Conservation (phyloP, 1,140 invertebrate genomes). For the Maniola jurtina region DNA sequence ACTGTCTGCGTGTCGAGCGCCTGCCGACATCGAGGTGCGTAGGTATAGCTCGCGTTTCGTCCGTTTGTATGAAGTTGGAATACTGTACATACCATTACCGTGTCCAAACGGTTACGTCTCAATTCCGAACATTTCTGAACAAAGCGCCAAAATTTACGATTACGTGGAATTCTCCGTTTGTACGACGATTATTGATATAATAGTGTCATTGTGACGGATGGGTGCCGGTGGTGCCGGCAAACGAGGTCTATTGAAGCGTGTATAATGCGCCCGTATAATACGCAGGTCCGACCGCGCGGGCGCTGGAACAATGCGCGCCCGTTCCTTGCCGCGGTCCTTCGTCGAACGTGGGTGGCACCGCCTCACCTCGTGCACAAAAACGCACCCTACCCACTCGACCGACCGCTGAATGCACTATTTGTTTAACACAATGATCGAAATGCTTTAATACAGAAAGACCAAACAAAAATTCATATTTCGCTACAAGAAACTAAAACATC, state of each 20-base stretch:
- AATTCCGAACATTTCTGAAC: slow-evolving; percentile 35
- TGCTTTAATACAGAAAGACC: slow-evolving; percentile 19
- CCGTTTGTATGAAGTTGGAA: no score
- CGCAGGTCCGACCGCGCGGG: slow-evolving; percentile 59
- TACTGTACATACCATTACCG: no score
- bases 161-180: slow-evolving; percentile 54
- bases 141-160: slow-evolving; percentile 60
- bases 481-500: not conserved
- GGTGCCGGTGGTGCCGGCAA: slow-evolving; percentile 62
- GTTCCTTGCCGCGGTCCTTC: slow-evolving; percentile 50
- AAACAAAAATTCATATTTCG: slow-evolving; percentile 16
- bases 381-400: slow-evolving; percentile 44
- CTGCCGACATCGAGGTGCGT: no score
- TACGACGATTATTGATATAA: slow-evolving; percentile 68
- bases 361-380: slow-evolving; percentile 53
- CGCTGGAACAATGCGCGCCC: slow-evolving; percentile 65
- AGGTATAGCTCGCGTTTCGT: no score
- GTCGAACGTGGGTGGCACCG: slow-evolving; percentile 73
- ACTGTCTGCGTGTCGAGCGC: no score
- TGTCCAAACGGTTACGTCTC: slow-evolving; percentile 17
- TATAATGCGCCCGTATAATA: slow-evolving; percentile 74
- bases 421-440: slow-evolving; percentile 37
- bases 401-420: slow-evolving; percentile 39
- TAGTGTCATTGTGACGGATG: slow-evolving; percentile 72
- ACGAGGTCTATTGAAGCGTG: slow-evolving; percentile 68